These are phyloP conservation scores for Xiphydria camelus DNA, from an alignment of 2,888 invertebrate species.

Conservation along the genomic window DNA sequence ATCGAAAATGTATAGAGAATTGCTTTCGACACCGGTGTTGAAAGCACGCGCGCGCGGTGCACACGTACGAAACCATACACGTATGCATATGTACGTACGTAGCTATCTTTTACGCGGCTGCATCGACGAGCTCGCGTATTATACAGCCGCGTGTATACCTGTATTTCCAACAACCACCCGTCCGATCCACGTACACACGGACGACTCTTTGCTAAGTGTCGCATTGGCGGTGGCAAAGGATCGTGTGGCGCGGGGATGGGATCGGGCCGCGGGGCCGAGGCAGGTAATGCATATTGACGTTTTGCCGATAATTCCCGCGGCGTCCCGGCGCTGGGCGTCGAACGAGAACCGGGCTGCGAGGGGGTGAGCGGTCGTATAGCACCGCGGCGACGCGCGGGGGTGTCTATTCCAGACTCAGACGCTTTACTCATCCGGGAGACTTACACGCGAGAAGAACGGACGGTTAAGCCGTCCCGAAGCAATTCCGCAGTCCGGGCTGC, in stretches of 20 bases:
- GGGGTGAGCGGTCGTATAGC: slow-evolving; percentile 2
- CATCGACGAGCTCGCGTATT: too few species aligned
- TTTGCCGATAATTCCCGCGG: slow-evolving; percentile 50
- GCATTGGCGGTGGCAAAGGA: not conserved
- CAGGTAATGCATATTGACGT: slow-evolving; percentile 49
- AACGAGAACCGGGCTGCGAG: slow-evolving; percentile 7
- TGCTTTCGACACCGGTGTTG: too few species aligned
- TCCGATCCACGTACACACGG: too few species aligned
- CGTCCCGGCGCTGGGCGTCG: slow-evolving; percentile 23
- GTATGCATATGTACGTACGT: too few species aligned
- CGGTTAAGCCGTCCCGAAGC: not conserved
- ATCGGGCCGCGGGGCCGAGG: slow-evolving; percentile 18
- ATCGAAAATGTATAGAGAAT: too few species aligned
- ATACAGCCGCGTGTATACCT: too few species aligned
- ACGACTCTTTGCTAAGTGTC: not conserved
- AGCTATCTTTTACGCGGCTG: too few species aligned
- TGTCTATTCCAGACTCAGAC: slow-evolving; percentile 12
- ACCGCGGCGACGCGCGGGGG: slow-evolving; percentile 1
- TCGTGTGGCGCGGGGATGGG: not conserved
- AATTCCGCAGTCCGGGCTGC: not conserved
- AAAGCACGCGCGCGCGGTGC: too few species aligned
- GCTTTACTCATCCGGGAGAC: slow-evolving; percentile 7
- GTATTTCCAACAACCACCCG: too few species aligned
- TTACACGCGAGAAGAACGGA: slow-evolving; percentile 8
- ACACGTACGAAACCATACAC: too few species aligned